These are phyloP conservation scores for Sylvia atricapilla DNA, from an alignment of 2,113 vertebrate genomes.

Conservation along the genomic window DNA sequence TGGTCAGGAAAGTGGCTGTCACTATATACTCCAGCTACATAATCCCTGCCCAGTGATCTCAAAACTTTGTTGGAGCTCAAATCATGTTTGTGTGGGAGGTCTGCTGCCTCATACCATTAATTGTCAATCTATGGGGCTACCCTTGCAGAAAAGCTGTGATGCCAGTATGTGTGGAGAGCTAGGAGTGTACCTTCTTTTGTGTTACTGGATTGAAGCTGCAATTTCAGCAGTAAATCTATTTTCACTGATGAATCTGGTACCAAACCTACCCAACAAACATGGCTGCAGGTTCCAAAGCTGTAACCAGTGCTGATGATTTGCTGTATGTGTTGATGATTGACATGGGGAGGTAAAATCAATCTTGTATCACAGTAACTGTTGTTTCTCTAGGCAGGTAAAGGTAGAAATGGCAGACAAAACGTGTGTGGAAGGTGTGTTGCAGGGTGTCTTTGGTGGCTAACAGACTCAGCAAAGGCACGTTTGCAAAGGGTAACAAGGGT, in stretches of 20 bases:
- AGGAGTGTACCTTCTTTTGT: neutral
- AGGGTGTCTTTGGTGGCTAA: neutral
- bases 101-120: neutral
- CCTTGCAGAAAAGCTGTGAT: accelerated
- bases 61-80: neutral
- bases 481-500: neutral
- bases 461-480: neutral
- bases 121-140: neutral
- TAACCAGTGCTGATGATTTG: neutral
- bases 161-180: neutral
- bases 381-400: neutral
- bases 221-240: neutral
- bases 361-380: neutral
- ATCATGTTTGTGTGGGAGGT: neutral
- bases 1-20: neutral
- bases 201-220: neutral
- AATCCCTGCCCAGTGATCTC: neutral
- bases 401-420: neutral
- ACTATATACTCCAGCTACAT: neutral
- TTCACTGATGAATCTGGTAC: neutral
- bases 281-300: neutral
- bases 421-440: neutral
- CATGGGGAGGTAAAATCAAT: neutral
- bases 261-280: neutral
- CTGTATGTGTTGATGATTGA: neutral